Evolutionary conservation across 2,888 invertebrate genomes (phyloP).

Genomic region (Pomacea canaliculata): DNA sequence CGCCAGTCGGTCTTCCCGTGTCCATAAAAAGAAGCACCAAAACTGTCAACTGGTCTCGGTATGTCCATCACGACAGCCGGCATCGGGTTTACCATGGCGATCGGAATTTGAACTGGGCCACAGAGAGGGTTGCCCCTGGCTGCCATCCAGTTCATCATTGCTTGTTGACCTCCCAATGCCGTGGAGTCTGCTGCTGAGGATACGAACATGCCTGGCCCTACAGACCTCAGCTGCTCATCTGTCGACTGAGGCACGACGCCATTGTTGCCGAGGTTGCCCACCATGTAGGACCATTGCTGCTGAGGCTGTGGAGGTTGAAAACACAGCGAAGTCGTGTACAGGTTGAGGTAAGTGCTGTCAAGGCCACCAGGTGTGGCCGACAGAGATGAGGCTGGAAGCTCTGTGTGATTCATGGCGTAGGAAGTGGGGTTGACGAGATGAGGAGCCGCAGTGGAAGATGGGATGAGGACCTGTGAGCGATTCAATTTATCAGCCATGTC

Average conservation of each 20-base stretch:
- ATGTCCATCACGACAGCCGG: not conserved
- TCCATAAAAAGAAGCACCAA: too few relatives aligned
- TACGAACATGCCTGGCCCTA: not conserved
- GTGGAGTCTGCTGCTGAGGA: conserved; percentile 17
- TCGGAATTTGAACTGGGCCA: not conserved
- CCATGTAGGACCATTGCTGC: conserved; percentile 53
- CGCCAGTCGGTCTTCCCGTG: too few relatives aligned
- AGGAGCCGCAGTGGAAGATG: not conserved
- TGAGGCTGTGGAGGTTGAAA: conserved; percentile 46
- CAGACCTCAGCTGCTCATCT: not conserved
- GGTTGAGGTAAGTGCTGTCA: conserved; percentile 37
- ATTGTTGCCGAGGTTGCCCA: conserved; percentile 39
- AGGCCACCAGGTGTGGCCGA: conserved; percentile 34
- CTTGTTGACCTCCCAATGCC: conserved; percentile 19
- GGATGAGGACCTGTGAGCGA: not conserved
- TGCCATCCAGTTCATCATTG: not conserved
- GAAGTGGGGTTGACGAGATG: conserved; percentile 17
- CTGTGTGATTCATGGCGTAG: conserved; percentile 8
- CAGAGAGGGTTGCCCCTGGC: too few relatives aligned
- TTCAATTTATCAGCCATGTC: not conserved
- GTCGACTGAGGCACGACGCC: conserved; percentile 30
- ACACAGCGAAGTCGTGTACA: conserved; percentile 56
- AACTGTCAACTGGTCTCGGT: too few relatives aligned
- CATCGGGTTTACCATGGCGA: not conserved
- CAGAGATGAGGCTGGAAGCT: not conserved